Evolutionary conservation across 1,140 invertebrate species (phyloP).

Genomic region (Bombyx mandarina): DNA sequence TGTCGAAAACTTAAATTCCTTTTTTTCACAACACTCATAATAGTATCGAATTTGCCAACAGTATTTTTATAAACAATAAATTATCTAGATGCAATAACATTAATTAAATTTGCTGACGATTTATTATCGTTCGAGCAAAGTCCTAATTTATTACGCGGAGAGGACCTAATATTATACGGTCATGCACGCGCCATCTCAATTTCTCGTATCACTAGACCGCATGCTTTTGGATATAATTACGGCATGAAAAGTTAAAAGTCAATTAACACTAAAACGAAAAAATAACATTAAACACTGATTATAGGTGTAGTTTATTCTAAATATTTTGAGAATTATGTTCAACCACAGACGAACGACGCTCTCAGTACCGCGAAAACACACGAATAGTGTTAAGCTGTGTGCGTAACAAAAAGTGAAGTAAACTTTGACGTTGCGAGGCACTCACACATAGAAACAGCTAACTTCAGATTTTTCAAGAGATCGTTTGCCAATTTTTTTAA

Average conservation of each 20-base stretch:
- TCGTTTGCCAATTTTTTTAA: no score
- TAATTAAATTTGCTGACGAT: conserved; percentile 33
- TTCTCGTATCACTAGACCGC: conserved; percentile 10
- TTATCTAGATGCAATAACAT: conserved; percentile 30
- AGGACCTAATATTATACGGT: conserved; percentile 25
- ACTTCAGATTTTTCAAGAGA: no score
- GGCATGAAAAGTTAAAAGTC: no score
- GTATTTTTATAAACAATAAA: conserved; percentile 22
- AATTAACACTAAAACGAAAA: no score
- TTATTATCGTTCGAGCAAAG: conserved; percentile 40
- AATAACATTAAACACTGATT: no score
- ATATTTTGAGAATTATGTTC: conserved; percentile 38
- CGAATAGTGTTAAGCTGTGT: conserved; percentile 29
- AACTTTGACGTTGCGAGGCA: conserved; percentile 6
- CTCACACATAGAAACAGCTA: no score
- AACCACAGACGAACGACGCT: conserved; percentile 36
- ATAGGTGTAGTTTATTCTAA: no score
- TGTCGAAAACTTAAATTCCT: conserved; percentile 63
- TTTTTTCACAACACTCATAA: conserved; percentile 33
- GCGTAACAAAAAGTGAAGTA: conserved; percentile 20
- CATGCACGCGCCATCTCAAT: conserved; percentile 55
- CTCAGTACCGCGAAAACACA: conserved; percentile 57
- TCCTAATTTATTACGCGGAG: conserved; percentile 54
- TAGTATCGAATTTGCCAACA: conserved; percentile 14
- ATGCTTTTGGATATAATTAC: no score